Conservation (phyloP, 2,888 invertebrate species). For the Eremobia ochroleuca region DNA sequence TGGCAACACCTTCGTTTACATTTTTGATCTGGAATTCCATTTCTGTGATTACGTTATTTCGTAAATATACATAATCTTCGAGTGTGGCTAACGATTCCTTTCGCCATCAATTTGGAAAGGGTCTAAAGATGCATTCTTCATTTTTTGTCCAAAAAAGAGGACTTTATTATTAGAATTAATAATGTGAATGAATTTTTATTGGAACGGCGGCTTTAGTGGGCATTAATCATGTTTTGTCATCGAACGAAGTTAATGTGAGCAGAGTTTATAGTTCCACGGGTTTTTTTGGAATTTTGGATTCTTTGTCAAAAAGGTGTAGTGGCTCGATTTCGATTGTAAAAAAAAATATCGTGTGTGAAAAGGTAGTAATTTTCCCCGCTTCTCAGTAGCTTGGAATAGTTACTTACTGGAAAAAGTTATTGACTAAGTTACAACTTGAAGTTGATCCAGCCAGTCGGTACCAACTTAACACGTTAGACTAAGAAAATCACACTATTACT, state of each 20-base stretch:
- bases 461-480: background rate
- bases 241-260: slow-evolving; percentile 70
- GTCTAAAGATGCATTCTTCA: slow-evolving; percentile 66
- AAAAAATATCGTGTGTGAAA: background rate
- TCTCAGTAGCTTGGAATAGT: background rate
- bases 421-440: background rate
- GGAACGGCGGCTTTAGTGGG: slow-evolving; percentile 78
- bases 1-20: too few relatives aligned
- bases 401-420: background rate
- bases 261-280: slow-evolving; percentile 43
- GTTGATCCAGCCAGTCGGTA: too few relatives aligned
- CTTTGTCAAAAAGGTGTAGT: slow-evolving; percentile 41
- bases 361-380: background rate
- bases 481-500: too few relatives aligned
- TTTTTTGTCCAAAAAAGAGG: slow-evolving; percentile 68
- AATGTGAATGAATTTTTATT: slow-evolving; percentile 81
- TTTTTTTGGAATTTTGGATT: slow-evolving; percentile 21
- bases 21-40: too few relatives aligned
- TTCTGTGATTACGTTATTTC: background rate
- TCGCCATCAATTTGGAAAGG: slow-evolving; percentile 43
- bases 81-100: slow-evolving; percentile 74
- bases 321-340: slow-evolving; percentile 1
- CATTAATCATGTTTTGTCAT: slow-evolving; percentile 86
- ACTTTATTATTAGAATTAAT: slow-evolving; percentile 80
- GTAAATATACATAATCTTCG: slow-evolving; percentile 7